Evolutionary conservation across 2,888 invertebrate genomes (phyloP).

Genomic region (Tenodera sinensis): DNA sequence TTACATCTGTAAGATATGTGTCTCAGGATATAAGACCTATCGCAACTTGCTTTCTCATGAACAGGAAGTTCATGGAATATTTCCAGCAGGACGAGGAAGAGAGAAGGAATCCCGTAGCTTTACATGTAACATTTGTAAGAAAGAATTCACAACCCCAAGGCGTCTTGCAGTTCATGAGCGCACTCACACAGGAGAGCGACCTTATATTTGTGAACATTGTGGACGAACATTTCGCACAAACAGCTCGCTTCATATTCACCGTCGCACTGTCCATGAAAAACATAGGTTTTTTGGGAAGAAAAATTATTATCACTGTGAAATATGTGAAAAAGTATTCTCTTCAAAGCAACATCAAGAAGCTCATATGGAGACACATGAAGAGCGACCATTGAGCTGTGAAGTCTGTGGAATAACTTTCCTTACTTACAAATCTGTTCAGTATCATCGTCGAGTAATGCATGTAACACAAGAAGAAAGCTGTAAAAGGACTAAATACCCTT

Average conservation of each 20-base stretch:
- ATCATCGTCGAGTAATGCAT: conserved; percentile 41
- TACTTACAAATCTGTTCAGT: neutral
- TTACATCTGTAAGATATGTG: conserved; percentile 32
- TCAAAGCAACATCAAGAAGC: conserved; percentile 48
- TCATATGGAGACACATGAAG: conserved; percentile 27
- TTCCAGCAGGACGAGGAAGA: neutral
- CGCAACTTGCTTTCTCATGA: conserved; percentile 53
- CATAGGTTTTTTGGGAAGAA: conserved; percentile 44
- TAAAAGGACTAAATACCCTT: conserved; percentile 34
- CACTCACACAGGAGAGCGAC: neutral
- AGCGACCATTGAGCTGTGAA: neutral
- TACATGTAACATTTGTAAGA: conserved; percentile 21
- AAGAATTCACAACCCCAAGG: conserved; percentile 18
- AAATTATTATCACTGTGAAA: conserved; percentile 41
- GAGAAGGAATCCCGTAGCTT: neutral
- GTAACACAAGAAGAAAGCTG: conserved; percentile 46
- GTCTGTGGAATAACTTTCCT: neutral
- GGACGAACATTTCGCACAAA: neutral
- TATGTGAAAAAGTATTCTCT: conserved; percentile 50
- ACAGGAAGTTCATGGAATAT: conserved; percentile 10
- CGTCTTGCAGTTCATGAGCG: conserved; percentile 12
- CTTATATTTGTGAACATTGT: neutral
- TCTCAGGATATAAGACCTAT: conserved; percentile 46
- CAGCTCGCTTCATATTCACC: neutral
- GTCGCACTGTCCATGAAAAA: conserved; percentile 43